Evolutionary conservation across 2,113 vertebrate species (phyloP), one percentile per base, ranked within the genome.

Genomic region (Eidolon helvum): DNA sequence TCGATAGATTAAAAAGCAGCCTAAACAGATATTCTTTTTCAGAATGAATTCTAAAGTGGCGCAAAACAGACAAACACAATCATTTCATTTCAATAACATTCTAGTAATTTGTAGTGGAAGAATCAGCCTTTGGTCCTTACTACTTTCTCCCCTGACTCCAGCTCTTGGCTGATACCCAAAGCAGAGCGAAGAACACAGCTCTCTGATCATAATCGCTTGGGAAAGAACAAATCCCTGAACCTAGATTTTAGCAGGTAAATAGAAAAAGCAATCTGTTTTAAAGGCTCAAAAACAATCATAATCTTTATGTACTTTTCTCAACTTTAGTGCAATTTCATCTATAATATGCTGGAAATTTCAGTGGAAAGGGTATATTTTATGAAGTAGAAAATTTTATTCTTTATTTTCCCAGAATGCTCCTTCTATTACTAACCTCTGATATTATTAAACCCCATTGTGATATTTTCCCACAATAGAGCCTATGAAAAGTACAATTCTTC

Each of bases 401-500:
- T 93, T 93, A 55, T 97, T 93, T 96, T 93, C 57, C 57, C 87
- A 75, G 14, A 78, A 61, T 72, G 33, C 43, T 75, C 10, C 66
- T 90, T 63, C 66, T 95, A 75, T 91, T 75, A 92, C 95, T 94
- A 94, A 92, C 74, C 77, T 86, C 79, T 89, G 74, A 96, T 96
- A 86, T 96, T 92, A 89, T 87, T 94, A 94, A 90, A 97, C 80
- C 94, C 69, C 87, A 77, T 83, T 85, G 75, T 90, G 97, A 85
- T 90, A 89, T 96, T 96, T 22, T 8, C 63, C 93, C 83, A 75
- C 88, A 75, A 10, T 48, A 5, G 3, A 86, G 10, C 10, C 48
- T 94, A 96, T 94, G 78, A 97, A 97, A 96, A 95, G 55, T 79
- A 45, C 77, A 87, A 55, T 96, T 66, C 38, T 87, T 84, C 80